Evolutionary conservation across 2,113 vertebrate genomes (phyloP), one percentile per base, ranked within the genome.

Genomic region (Spermophilus dauricus): DNA sequence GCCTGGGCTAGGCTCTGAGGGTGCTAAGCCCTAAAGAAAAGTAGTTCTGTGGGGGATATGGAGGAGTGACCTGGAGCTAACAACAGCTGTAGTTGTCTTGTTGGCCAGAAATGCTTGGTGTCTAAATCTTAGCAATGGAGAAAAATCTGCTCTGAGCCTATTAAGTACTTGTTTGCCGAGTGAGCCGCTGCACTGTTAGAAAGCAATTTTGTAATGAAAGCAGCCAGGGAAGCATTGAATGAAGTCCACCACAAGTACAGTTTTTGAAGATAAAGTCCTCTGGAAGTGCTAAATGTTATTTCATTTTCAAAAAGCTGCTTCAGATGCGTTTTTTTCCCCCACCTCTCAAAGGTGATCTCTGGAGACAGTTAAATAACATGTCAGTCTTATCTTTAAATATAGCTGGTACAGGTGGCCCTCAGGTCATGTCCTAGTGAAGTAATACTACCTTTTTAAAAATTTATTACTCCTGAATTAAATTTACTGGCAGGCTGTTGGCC

Each of bases 381-480:
- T 82, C 83, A 98, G 51, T 97, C 94, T 95, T 98, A 95, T 92
- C 94, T 98, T 98, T 98, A 98, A 96, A 96, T 97, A 67, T 90
- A 95, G 81, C 75, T 53, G 20, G 22, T 98, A 95, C 22, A 92
- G 67, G 76, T 97, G 85, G 91, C 86, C 94, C 80, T 95, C 95
- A 87, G 94, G 92, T 95, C 85, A 83, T 97, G 89, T 95, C 83
- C 97, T 98, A 89, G 85, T 96, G 94, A 98, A 97, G 95, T 98
- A 34, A 95, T 78, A 95, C 34, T 95, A 67, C 53, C 94, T 98
- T 98, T 98, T 83, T 95, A 96, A 97, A 98, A 97, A 95, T 94
- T 61, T 82, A 91, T 97, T 26, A 86, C 96, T 63, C 73, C 95
- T 72, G 95, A 97, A 96, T 98, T 98, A 98, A 98, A 86, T 98